Base-by-base conservation (phyloP, 2,888 invertebrate species). In the Laspeyria flexula region DNA sequence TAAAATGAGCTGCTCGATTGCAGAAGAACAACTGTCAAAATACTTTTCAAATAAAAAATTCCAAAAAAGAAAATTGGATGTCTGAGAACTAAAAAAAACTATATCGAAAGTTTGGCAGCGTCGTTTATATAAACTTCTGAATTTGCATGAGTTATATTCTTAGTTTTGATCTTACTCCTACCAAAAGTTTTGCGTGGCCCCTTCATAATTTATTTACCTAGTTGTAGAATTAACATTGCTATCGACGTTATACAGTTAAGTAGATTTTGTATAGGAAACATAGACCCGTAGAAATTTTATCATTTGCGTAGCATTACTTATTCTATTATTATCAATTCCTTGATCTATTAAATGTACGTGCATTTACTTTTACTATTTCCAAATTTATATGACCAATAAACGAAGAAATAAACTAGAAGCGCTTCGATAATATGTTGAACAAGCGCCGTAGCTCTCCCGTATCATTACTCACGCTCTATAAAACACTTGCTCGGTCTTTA, bases 81-180 rank as follows among this genome's bases (percentile, higher is more conserved):
- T 67, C 65, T 60, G 41, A 13, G 46, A 66, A 71, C 45, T 59
- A 6, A 67, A 71, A 67, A 56, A 61, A 72, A 72, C 65, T 72
- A 72, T 69, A 47, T 61, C 23, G 31, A 46, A 69, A 68, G 66
- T 69, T 72, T 34, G 48, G 59, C 62, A 51, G 67, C 59, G 55
- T 71, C 73, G 72, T 75, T 75, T 79, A 73, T 72, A 69, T 68
- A 58, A 71, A 77, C 67, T 74, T 65, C 60, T 56, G 71, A 73
- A 79, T 83, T 81, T 81, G 76, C 80, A 80, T 81, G 79, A 84
- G 78, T 81, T 83, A 83, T 81, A 60, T 67, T 64, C 59, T 56
- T 65, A 67, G 72, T 78, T 77, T 64, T 69, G 73, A 74, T 77
- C 67, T 77, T 63, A 71, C 72, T 69, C 67, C 64, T 63, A 65